Percentiles rank a stretch among this genome's conserved stretches.
phyloP scores from a whole-genome alignment of 1,140 invertebrate genomes.

The Oppia nitens region DNA sequence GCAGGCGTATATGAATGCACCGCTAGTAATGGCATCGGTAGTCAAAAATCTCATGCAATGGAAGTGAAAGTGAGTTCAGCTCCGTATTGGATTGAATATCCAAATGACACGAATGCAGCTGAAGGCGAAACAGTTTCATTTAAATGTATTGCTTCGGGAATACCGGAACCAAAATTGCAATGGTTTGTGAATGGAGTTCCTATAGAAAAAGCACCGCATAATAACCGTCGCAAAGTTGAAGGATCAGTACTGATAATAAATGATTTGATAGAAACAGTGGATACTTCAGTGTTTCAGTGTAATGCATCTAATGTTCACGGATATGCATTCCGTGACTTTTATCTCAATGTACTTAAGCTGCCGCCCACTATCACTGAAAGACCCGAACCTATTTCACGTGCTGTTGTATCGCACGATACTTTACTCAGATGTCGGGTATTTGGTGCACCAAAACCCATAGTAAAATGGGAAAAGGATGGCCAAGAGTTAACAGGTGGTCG shows the following conservation, averaged over 20 bases:
- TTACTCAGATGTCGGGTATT: conserved; percentile 79
- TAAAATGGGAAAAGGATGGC: conserved; percentile 77
- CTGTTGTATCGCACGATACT: conserved; percentile 60
- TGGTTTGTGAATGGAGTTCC: conserved; percentile 95
- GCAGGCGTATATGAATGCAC: conserved; percentile 63
- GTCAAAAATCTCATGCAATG: conserved; percentile 64
- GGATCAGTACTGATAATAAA: conserved; percentile 58
- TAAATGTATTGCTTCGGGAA: conserved; percentile 66
- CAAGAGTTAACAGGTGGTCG: conserved; percentile 66
- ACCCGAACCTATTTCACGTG: conserved; percentile 44
- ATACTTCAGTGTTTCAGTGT: conserved; percentile 95
- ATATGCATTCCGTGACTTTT: conserved; percentile 95
- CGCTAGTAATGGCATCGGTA: conserved; percentile 71
- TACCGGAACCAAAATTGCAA: conserved; percentile 71
- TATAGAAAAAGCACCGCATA: conserved; percentile 51
- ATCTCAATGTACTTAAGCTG: conserved; percentile 80
- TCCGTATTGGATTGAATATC: conserved; percentile 83
- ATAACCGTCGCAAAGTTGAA: conserved; percentile 43
- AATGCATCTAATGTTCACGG: conserved; percentile 96
- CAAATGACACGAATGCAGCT: conserved; percentile 66
- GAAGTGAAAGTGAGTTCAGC: conserved; percentile 58
- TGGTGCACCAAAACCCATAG: conserved; percentile 78
- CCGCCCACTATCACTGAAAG: conserved; percentile 73
- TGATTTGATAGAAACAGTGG: conserved; percentile 56
- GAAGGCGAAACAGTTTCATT: conserved; percentile 79